phyloP scores from a whole-genome alignment of 2,797 vertebrate genomes.

The Furcifer pardalis region DNA sequence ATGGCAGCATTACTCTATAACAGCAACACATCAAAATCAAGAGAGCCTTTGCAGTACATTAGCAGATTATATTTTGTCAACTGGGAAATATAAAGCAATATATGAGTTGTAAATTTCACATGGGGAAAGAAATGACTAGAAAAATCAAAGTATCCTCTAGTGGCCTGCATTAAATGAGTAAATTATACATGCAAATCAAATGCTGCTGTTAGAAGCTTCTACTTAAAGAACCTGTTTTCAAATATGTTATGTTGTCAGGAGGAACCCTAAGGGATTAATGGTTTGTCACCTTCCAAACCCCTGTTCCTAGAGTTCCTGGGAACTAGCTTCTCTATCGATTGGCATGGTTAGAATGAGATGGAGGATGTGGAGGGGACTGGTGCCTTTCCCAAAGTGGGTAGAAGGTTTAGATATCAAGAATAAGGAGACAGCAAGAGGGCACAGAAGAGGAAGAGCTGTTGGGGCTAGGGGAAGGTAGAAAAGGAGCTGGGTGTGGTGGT shows the following conservation, averaged over 20 bases:
- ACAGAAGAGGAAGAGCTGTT: too few relatives aligned
- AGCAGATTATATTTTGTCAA: conserved; percentile 42
- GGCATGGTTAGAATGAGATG: too few relatives aligned
- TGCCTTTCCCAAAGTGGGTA: too few relatives aligned
- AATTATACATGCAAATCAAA: conserved; percentile 68
- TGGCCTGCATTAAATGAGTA: conserved; percentile 58
- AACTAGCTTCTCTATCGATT: too few relatives aligned
- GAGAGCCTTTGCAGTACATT: conserved; percentile 42
- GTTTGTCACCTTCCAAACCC: too few relatives aligned
- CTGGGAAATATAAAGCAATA: conserved; percentile 35
- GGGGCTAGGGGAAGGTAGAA: too few relatives aligned
- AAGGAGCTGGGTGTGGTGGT: too few relatives aligned
- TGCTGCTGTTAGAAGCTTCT: conserved; percentile 54
- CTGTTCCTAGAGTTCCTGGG: too few relatives aligned
- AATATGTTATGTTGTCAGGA: conserved; percentile 52
- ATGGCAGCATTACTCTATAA: conserved; percentile 33
- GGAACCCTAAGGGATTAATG: too few relatives aligned
- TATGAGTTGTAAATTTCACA: conserved; percentile 39
- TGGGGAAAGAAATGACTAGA: conserved; percentile 37
- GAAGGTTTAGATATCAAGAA: too few relatives aligned
- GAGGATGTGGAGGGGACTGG: too few relatives aligned
- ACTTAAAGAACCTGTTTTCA: conserved; percentile 46
- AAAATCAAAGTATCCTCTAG: conserved; percentile 59
- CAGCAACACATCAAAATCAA: conserved; percentile 34
- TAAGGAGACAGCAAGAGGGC: too few relatives aligned